Conservation (phyloP, 1,140 invertebrate species). For the Gryllus bimaculatus region DNA sequence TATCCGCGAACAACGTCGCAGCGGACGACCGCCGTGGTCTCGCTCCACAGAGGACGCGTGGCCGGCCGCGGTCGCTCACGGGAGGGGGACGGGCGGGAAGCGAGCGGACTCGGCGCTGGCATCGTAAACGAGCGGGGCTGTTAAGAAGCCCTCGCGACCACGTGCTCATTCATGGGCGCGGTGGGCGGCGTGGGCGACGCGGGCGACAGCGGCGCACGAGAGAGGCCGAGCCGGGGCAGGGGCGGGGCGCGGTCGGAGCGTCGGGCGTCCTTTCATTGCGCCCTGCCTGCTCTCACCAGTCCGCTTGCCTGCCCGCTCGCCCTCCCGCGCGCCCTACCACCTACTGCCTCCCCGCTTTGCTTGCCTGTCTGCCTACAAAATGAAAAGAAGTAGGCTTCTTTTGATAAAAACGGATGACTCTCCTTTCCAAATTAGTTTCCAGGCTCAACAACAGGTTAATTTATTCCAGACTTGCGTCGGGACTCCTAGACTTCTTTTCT, state of each 20-base stretch:
- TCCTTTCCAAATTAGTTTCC: slow-evolving; percentile 24
- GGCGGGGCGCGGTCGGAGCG: no score
- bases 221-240: no score
- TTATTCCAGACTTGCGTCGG: slow-evolving; percentile 22
- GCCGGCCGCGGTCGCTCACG: no score
- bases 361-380: slow-evolving; percentile 6
- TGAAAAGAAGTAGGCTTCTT: slow-evolving; percentile 13
- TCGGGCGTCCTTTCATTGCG: neutral
- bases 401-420: neutral
- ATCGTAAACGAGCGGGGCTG: neutral
- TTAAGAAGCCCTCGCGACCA: neutral
- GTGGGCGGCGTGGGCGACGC: neutral
- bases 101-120: neutral
- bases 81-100: neutral
- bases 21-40: no score
- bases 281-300: slow-evolving; percentile 2
- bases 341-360: slow-evolving; percentile 3
- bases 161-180: neutral
- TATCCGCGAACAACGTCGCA: no score
- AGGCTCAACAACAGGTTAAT: slow-evolving; percentile 24
- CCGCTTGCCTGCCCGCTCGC: neutral
- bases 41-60: no score
- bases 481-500: slow-evolving; percentile 1
- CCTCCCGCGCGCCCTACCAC: neutral
- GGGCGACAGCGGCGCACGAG: no score